Percentiles rank a stretch among this genome's conserved stretches.
Evolutionary conservation across 2,113 vertebrate genomes (phyloP).

Genomic region (Protobothrops mucrosquamatus): DNA sequence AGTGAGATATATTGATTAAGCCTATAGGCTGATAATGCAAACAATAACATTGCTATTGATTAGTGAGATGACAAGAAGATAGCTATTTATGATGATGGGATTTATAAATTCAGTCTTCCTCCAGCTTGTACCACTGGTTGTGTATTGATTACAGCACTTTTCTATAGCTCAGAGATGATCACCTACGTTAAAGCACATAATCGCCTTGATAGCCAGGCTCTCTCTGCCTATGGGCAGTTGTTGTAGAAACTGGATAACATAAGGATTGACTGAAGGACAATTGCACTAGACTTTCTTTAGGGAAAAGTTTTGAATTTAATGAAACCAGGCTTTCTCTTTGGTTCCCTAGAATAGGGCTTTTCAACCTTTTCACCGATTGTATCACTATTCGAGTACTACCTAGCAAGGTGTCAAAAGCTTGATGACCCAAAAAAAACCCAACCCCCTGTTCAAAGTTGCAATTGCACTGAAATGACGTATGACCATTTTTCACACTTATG

Average conservation of each 20-base stretch:
- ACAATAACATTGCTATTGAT: constrained; percentile 69
- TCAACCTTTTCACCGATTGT: no score
- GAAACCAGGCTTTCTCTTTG: not conserved
- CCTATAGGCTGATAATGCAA: constrained; percentile 65
- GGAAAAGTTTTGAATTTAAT: not conserved
- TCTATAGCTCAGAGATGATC: constrained; percentile 36
- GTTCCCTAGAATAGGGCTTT: not conserved
- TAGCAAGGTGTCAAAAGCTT: no score
- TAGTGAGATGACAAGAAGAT: constrained; percentile 64
- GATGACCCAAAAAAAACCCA: no score
- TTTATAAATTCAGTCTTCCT: constrained; percentile 50
- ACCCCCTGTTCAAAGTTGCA: no score
- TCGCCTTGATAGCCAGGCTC: not conserved
- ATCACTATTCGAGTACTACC: no score
- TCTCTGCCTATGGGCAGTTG: not conserved
- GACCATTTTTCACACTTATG: no score
- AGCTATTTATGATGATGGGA: constrained; percentile 61
- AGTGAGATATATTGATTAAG: constrained; percentile 60
- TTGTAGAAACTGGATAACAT: not conserved
- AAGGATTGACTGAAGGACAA: not conserved
- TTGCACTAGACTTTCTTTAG: not conserved
- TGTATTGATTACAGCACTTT: constrained; percentile 51
- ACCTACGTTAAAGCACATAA: constrained; percentile 12
- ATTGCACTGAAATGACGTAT: no score
- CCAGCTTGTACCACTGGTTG: constrained; percentile 16